These are phyloP conservation scores for Nomada fabriciana DNA, from an alignment of 2,888 invertebrate genomes.

Conservation along the genomic window DNA sequence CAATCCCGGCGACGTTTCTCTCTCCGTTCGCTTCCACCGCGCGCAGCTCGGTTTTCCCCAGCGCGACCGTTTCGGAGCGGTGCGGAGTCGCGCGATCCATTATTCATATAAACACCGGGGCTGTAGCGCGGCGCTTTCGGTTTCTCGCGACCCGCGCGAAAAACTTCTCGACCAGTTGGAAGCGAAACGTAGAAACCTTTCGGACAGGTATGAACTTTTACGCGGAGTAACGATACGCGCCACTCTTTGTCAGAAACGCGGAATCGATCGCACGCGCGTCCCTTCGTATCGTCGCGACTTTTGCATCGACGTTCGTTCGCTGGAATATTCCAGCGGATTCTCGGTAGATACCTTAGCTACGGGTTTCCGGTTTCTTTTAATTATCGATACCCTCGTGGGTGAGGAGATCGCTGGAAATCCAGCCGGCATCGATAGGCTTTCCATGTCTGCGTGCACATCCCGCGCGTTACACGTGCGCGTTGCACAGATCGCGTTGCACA, in stretches of 20 bases:
- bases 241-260: too few relatives aligned
- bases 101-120: slow-evolving; percentile 71
- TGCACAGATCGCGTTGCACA: slow-evolving; percentile 52
- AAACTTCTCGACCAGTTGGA: slow-evolving; percentile 14
- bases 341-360: too few relatives aligned
- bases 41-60: slow-evolving; percentile 34
- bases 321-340: not conserved
- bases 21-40: slow-evolving; percentile 22
- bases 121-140: slow-evolving; percentile 64
- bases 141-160: slow-evolving; percentile 37
- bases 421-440: not conserved
- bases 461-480: slow-evolving; percentile 30
- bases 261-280: not conserved
- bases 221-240: too few relatives aligned
- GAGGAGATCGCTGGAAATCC: not conserved
- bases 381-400: too few relatives aligned
- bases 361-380: too few relatives aligned
- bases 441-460: slow-evolving; percentile 21
- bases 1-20: not conserved
- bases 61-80: slow-evolving; percentile 46
- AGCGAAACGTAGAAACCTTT: slow-evolving; percentile 11
- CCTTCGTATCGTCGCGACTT: not conserved
- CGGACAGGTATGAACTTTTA: too few relatives aligned
- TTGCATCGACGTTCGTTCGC: not conserved
- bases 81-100: slow-evolving; percentile 61